Evolutionary conservation across 2,113 vertebrate genomes (phyloP), one percentile per base, ranked within the genome.

Genomic region (Menidia beryllina): DNA sequence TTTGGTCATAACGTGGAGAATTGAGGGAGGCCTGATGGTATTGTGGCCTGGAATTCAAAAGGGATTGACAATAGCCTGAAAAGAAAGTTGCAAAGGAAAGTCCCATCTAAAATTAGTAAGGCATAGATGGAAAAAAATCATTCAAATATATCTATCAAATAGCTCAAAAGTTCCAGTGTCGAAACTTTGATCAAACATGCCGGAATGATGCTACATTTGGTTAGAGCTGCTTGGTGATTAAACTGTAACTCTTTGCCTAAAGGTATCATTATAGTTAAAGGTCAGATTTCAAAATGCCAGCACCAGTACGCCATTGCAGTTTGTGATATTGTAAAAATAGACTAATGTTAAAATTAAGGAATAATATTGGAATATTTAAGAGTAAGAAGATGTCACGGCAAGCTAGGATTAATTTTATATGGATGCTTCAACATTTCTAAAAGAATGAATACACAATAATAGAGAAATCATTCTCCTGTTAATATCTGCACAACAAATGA

Each of bases 261-360:
- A 51, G 69, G 82, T 23, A 57, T 79, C 68, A 68, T 69, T 50
- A 30, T 50, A 75, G 58, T 56, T 81, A 87, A 86, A 89, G 82
- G 84, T 81, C 82, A 85, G 58, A 76, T 12, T 88, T 81, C 76
- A 64, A 85, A 89, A 89, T 83, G 82, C 69, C 82, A 79, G 23
- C 15, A 49, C 64, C 11, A 15, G 50, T 12, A 24, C 61, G 52
- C 25, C 23, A 19, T 52, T 8, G 23, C 64, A 72, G 69, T 79
- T 60, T 75, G 64, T 72, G 43, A 75, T 25, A 73, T 20, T 20
- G 4, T 15, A 9, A 65, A 12, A 26, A 73, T 41, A 25, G 62
- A 84, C 77, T 78, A 67, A 64, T 80, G 64, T 30, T 52, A 34
- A 45, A 27, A 55, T 67, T 57, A 38, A 27, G 24, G 36, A 24